Conservation (phyloP, 2,888 invertebrate genomes). For the Stenotaenia linearis region DNA sequence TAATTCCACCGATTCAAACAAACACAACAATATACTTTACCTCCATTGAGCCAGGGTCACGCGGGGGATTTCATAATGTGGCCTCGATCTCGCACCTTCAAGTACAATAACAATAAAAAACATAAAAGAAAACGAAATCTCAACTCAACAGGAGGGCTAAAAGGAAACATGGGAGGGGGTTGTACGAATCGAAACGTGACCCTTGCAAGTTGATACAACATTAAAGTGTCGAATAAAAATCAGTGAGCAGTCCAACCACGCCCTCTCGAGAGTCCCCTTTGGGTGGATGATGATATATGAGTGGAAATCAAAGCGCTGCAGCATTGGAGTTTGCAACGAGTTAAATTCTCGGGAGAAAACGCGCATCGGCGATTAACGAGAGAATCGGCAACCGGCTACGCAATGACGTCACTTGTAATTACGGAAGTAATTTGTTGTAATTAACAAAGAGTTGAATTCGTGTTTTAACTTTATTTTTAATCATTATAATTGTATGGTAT, state of each 20-base stretch:
- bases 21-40: neutral
- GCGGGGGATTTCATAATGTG: neutral
- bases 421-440: neutral
- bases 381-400: neutral
- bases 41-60: neutral
- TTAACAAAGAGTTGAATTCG: neutral
- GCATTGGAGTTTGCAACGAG: neutral
- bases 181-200: neutral
- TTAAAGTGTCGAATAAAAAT: conserved; percentile 5
- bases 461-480: neutral
- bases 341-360: neutral
- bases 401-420: neutral
- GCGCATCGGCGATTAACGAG: neutral
- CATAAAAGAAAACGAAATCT: neutral
- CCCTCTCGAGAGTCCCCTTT: neutral
- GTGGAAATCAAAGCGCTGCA: conserved; percentile 1
- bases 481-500: no score
- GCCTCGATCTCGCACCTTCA: conserved; percentile 7
- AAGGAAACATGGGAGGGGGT: neutral
- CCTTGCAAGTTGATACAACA: neutral
- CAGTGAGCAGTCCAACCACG: neutral
- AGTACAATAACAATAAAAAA: neutral
- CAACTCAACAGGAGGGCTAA: neutral
- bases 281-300: neutral
- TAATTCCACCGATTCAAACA: no score